Conservation (phyloP, 2,888 invertebrate species). For the Tolmerus cingulatus region DNA sequence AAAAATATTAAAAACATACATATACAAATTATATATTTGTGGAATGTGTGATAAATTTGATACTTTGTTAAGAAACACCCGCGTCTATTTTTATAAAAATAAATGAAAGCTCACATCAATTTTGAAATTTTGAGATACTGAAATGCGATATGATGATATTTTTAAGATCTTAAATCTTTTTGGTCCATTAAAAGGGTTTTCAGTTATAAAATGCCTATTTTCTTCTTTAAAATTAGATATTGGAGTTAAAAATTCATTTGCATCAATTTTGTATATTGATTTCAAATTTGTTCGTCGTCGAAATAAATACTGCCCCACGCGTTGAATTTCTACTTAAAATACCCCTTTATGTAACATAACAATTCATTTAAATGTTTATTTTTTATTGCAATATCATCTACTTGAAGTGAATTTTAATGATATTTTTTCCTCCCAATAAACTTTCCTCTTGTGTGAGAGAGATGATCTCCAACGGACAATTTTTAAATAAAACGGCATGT, state of each 20-base stretch:
- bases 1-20: too few relatives aligned
- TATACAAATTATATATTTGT: too few relatives aligned
- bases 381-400: neutral
- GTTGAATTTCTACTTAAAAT: neutral
- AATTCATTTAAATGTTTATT: neutral
- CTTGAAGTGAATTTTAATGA: neutral
- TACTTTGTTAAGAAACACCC: too few relatives aligned
- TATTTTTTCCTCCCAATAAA: neutral
- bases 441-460: neutral
- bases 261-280: neutral
- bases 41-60: too few relatives aligned
- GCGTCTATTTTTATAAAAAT: too few relatives aligned
- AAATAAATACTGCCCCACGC: neutral
- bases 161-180: too few relatives aligned
- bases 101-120: too few relatives aligned
- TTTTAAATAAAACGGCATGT: neutral
- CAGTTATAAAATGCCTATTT: too few relatives aligned
- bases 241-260: neutral
- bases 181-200: too few relatives aligned
- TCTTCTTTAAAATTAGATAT: too few relatives aligned
- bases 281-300: neutral
- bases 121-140: too few relatives aligned
- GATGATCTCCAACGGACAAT: neutral
- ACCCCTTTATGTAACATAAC: neutral
- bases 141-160: too few relatives aligned